Percentiles rank a stretch among this genome's conserved stretches.
Evolutionary conservation across 2,797 vertebrate genomes (phyloP).

Genomic region (Acanthopagrus latus): DNA sequence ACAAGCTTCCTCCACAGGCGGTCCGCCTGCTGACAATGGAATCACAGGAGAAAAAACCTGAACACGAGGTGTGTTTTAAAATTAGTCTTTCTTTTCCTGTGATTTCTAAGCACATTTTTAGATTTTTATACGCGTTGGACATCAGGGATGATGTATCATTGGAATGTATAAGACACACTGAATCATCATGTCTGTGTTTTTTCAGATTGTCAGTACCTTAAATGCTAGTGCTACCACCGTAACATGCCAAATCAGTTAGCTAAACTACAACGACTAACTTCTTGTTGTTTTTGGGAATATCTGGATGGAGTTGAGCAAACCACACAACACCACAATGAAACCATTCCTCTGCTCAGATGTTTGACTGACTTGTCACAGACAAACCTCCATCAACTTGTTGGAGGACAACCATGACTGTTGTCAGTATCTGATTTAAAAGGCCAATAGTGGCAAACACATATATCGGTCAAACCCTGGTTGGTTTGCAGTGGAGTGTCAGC

Average conservation of each 20-base stretch:
- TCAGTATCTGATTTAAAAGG: slow-evolving; percentile 20
- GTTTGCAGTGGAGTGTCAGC: slow-evolving; percentile 21
- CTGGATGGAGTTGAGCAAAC: neutral
- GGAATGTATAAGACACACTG: too few species aligned
- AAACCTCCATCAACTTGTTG: neutral
- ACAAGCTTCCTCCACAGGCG: too few species aligned
- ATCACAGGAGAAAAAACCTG: too few species aligned
- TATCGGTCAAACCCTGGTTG: slow-evolving; percentile 13
- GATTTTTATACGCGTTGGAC: neutral
- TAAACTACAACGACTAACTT: neutral
- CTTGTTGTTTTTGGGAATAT: neutral
- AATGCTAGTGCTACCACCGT: too few species aligned
- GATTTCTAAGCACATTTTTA: too few species aligned
- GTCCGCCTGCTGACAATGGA: too few species aligned
- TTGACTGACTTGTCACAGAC: neutral
- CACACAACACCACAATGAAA: neutral
- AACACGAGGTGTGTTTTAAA: too few species aligned
- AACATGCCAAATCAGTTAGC: neutral
- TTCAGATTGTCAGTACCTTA: too few species aligned
- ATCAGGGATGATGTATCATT: neutral
- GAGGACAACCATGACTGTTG: neutral
- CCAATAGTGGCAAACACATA: slow-evolving; percentile 3
- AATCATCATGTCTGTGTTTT: too few species aligned
- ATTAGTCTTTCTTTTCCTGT: too few species aligned
- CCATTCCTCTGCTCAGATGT: neutral